Base-by-base conservation (phyloP, 2,888 invertebrate species). In the Dynastes grantii region DNA sequence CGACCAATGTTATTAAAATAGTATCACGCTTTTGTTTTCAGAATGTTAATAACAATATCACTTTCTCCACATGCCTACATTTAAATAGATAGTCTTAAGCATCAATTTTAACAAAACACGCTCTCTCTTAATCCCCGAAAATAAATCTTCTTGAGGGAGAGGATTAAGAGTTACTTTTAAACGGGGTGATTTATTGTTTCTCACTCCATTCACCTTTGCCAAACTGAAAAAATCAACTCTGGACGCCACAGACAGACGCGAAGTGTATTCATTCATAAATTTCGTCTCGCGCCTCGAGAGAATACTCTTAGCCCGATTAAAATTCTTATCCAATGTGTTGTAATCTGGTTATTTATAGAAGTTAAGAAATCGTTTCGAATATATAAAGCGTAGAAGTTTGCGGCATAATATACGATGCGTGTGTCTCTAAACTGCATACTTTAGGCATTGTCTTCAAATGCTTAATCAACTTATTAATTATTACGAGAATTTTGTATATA, bases 151-250 rank as follows among this genome's bases (percentile, higher is more conserved):
- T 11, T 29, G 58, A 73, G 22, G 45, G 32, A 71, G 58, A 58
- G 58, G 73, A 73, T 73, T 73, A 73, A 61, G 73, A 73, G 73
- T 73, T 73, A 73, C 73, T 73, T 73, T 73, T 73, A 73, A 73
- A 73, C 73, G 45, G 58, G 58, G 37, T 73, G 58, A 73, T 73
- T 58, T 73, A 73, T 73, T 40, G 40, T 73, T 58, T 13, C 40
- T 58, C 73, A 58, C 58, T 73, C 73, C 73, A 73, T 73, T 73
- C 73, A 73, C n/a, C 73, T 55, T 58, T 73, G 73, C 58, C 73
- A 73, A 73, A 73, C 58, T 73, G 73, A 29, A 73, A 45, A 58
- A 58, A 58, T 58, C 58, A 58, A 9, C 29, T 70, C 53, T 16
- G 58, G 40, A 58, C 37, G 37, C 22, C 58, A 22, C 16, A 58